Percentiles rank a stretch among this genome's conserved stretches.
These are phyloP conservation scores for Craterocephalus amniculus DNA, from an alignment of 2,797 vertebrate genomes.

Conservation along the genomic window DNA sequence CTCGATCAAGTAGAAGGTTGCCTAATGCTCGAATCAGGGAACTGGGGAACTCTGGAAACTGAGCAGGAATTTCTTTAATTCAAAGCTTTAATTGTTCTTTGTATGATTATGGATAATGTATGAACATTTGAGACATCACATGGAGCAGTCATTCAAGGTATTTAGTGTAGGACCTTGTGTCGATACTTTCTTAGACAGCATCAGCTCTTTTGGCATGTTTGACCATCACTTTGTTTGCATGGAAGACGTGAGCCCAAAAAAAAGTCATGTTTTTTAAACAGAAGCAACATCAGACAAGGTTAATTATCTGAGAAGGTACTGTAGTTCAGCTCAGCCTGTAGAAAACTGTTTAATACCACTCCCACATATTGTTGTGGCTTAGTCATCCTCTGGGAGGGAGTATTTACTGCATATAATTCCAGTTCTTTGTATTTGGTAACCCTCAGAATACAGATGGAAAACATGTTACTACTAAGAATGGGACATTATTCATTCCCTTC, in stretches of 20 bases:
- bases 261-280: too few relatives aligned
- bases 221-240: too few relatives aligned
- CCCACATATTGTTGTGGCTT: too few relatives aligned
- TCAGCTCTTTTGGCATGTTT: not conserved
- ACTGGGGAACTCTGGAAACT: not conserved
- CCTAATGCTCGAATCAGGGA: not conserved
- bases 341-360: too few relatives aligned
- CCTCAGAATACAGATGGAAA: too few relatives aligned
- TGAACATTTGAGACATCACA: too few relatives aligned
- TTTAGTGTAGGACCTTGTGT: not conserved
- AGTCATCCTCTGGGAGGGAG: not conserved
- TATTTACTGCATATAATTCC: not conserved
- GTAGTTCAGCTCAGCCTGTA: not conserved
- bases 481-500: not conserved
- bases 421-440: not conserved
- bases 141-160: not conserved
- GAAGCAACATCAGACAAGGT: too few relatives aligned
- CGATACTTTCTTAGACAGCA: not conserved
- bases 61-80: not conserved
- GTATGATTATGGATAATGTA: not conserved
- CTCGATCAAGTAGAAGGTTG: not conserved
- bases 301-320: not conserved
- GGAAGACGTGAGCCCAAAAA: too few relatives aligned
- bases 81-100: not conserved
- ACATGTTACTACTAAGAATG: not conserved